Percentiles rank a stretch among this genome's conserved stretches.
Evolutionary conservation across 2,797 vertebrate genomes (phyloP).

Genomic region (Microchirus variegatus): DNA sequence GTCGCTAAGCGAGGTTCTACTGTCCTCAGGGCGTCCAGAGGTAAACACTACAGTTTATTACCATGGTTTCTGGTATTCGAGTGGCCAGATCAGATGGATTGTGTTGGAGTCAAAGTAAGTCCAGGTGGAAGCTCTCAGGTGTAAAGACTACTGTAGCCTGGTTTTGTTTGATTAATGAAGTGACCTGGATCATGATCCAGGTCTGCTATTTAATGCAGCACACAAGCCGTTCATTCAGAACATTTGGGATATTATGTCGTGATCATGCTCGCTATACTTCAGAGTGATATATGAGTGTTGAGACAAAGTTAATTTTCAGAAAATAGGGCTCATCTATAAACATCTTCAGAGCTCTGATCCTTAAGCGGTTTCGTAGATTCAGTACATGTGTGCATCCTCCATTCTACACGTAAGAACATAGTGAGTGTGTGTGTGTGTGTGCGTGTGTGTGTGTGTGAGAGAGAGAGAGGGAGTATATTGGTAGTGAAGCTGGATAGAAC

Average conservation of each 20-base stretch:
- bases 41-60: conserved; percentile 61
- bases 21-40: conserved; percentile 22
- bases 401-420: background rate
- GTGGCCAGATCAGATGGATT: conserved; percentile 43
- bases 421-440: conserved; percentile 4
- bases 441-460: background rate
- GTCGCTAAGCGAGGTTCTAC: conserved; percentile 26
- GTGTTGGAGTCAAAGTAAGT: conserved; percentile 35
- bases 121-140: conserved; percentile 46
- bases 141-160: conserved; percentile 28
- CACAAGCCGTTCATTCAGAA: no score
- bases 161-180: conserved; percentile 58
- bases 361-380: no score
- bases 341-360: no score
- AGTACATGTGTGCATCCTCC: background rate
- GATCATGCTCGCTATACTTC: no score
- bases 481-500: conserved; percentile 12
- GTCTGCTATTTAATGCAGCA: background rate
- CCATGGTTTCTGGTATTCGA: conserved; percentile 50
- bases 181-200: conserved; percentile 43
- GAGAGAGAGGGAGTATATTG: no score
- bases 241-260: no score
- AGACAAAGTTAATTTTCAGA: no score
- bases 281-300: no score
- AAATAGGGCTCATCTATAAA: no score